Evolutionary conservation across 2,797 vertebrate species (phyloP), one percentile per base, ranked within the genome.

Genomic region (Phataginus tetradactyla): DNA sequence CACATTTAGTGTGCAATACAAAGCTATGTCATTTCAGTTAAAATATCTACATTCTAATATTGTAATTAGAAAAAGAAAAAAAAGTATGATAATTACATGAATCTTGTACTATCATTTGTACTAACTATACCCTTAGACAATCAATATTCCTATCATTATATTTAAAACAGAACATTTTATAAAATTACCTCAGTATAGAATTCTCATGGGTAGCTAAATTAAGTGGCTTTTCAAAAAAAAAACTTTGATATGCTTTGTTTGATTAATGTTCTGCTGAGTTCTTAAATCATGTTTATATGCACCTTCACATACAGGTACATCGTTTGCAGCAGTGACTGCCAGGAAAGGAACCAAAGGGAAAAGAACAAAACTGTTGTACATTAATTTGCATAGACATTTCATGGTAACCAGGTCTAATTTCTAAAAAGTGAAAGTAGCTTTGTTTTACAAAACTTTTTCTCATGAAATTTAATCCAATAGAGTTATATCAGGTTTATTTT

Each of bases 401-500:
- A 95, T 45, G 20, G 45, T 85, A 95, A 69, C 15, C 17, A 92
- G 42, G 69, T 85, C 90, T 78, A 85, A 78, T 74, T 93, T 21
- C 32, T 78, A 49, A 69, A 61, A 94, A 92, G 51, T 68, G 4
- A 71, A 89, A 93, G 71, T 71, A 89, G 17, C 23, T 79, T 86
- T 96, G 5, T 78, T 90, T 88, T 34, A 81, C 1, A 91, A 90
- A 93, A 68, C 34, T 84, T 89, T 80, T 96, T 86, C 63, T 92
- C 17, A 93, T 72, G 53, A 91, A 23, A 92, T 53, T 77, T 94
- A 95, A 86, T 74, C 32, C 42, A 90, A n/a, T 81, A 20, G 14
- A 49, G 91, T 91, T 86, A 71, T 34, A 25, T 20, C 34, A 61
- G 29, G 9, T 75, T 83, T 64, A 39, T 59, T 81, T 86, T 63